A percentile compares a stretch with the other conserved stretches of the same genome.
Evolutionary conservation across 2,797 vertebrate genomes (phyloP).

Genomic region (Acipenser ruthenus): DNA sequence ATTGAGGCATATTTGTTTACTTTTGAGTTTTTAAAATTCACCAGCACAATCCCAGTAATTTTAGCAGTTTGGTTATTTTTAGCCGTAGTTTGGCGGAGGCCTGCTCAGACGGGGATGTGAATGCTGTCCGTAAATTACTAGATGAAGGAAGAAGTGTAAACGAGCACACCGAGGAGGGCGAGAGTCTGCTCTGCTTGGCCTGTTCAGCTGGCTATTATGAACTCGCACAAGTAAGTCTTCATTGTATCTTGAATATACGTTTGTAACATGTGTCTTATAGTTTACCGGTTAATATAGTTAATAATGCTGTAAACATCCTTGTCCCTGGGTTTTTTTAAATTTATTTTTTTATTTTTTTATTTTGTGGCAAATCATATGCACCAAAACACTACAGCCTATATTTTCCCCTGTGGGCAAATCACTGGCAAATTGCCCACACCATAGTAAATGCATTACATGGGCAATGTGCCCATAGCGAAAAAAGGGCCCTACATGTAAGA

Average conservation of each 20-base stretch:
- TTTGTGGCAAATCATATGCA: background rate
- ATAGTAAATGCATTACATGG: no score
- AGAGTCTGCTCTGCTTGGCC: constrained; percentile 92
- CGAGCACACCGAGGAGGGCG: constrained; percentile 96
- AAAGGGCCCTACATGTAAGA: no score
- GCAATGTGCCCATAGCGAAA: no score
- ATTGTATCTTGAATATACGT: no score
- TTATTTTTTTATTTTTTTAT: background rate
- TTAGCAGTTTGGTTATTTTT: constrained; percentile 79
- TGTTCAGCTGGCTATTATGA: constrained; percentile 98
- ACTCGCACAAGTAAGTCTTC: constrained; percentile 81
- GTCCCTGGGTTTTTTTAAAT: no score
- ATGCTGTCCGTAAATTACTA: constrained; percentile 92
- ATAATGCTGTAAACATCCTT: no score
- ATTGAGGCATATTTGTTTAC: constrained; percentile 5
- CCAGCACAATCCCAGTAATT: constrained; percentile 70
- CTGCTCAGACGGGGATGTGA: constrained; percentile 96
- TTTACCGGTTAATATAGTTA: no score
- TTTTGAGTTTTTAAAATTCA: background rate
- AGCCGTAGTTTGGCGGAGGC: constrained; percentile 98
- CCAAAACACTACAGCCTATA: background rate
- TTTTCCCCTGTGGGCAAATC: no score
- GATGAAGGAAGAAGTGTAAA: constrained; percentile 97
- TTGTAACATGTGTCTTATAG: no score
- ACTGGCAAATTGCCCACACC: no score